A percentile compares a stretch with the other conserved stretches of the same genome.
Evolutionary conservation across 2,797 vertebrate genomes (phyloP).

Genomic region (Tapirus indicus): DNA sequence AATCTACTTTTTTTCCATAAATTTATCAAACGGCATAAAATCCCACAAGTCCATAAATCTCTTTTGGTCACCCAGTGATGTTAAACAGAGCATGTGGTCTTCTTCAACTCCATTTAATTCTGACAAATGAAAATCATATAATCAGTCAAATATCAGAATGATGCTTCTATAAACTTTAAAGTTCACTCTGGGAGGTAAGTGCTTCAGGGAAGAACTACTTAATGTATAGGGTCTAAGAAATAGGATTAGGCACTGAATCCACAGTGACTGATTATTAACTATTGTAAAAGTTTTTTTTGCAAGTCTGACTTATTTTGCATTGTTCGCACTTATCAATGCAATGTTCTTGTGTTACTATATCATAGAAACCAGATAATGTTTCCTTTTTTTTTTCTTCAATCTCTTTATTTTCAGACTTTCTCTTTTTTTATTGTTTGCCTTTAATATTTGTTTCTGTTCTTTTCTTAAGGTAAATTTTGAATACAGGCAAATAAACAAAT

Average conservation of each 20-base stretch:
- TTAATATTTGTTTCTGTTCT: background rate
- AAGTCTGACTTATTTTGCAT: background rate
- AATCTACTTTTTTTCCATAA: background rate
- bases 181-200: background rate
- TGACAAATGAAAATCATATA: background rate
- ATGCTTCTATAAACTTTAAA: background rate
- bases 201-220: background rate
- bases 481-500: background rate
- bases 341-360: background rate
- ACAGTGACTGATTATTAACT: background rate
- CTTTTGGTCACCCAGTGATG: background rate
- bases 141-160: background rate
- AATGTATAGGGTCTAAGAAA: background rate
- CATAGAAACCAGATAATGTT: background rate
- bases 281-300: background rate
- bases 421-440: background rate
- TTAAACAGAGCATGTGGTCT: background rate
- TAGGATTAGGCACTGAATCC: background rate
- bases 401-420: background rate
- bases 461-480: background rate
- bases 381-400: background rate
- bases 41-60: background rate
- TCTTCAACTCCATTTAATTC: background rate
- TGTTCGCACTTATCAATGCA: background rate
- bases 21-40: background rate